Conservation (phyloP, 64 coral and sea anemone genomes). For the Pocillopora damicornis region DNA sequence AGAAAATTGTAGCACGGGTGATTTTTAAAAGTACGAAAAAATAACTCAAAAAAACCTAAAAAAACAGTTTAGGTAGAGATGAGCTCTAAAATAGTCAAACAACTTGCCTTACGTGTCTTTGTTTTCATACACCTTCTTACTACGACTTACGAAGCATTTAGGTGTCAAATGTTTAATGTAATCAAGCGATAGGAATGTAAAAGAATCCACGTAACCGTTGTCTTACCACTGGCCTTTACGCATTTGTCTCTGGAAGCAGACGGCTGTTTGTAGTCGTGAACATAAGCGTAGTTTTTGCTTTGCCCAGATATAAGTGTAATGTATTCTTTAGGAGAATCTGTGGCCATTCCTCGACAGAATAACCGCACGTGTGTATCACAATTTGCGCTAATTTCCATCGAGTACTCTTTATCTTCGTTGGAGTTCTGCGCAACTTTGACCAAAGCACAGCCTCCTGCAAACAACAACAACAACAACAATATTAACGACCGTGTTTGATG, state of each 20-base stretch:
- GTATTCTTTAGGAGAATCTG: constrained; percentile 56
- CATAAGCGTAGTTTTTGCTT: constrained; percentile 55
- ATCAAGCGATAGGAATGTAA: too few relatives aligned
- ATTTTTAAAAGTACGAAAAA: too few relatives aligned
- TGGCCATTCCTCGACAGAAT: constrained; percentile 66
- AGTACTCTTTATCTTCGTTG: constrained; percentile 43
- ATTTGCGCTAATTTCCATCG: constrained; percentile 23
- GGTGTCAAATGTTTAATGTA: too few relatives aligned
- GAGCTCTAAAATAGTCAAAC: too few relatives aligned
- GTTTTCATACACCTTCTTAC: too few relatives aligned
- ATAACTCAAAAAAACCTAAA: too few relatives aligned
- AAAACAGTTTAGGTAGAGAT: too few relatives aligned
- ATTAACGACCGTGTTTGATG: too few relatives aligned
- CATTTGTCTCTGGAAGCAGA: constrained; percentile 48
- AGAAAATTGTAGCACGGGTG: too few relatives aligned
- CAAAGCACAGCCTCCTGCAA: constrained; percentile 62
- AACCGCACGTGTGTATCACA: constrained; percentile 52
- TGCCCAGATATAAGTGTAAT: constrained; percentile 56
- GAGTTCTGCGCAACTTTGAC: constrained; percentile 32
- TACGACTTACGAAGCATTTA: not conserved
- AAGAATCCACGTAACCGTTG: too few relatives aligned
- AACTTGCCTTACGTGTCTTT: not conserved
- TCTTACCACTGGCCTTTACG: constrained; percentile 44
- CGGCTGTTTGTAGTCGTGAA: constrained; percentile 68
- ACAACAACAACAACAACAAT: constrained; percentile 16